Base-by-base conservation (phyloP, 2,888 invertebrate species). In the Augochlorella aurata region DNA sequence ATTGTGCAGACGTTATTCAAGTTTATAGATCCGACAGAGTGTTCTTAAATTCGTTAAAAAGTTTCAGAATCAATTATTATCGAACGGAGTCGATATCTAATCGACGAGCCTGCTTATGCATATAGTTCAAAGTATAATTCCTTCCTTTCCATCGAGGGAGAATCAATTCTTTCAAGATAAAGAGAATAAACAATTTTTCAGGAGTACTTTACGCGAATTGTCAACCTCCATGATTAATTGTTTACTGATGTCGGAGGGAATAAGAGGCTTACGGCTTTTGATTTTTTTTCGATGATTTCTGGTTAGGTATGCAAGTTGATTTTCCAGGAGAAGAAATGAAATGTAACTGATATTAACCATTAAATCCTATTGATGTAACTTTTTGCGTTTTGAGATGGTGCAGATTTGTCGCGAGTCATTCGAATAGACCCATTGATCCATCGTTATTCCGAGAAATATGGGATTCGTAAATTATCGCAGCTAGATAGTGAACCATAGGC, bases 401-500 rank as follows among this genome's bases (percentile, higher is more conserved):
- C 38, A 38, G 16, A 7, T 50, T 18, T 50, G 29, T 63, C 24
- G 10, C 14, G 8, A 67, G 12, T 21, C 44, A 2, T n/a, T 16
- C 50, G 10, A 50, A 77, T 65, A 69, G 77, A 58, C 70, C 71
- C 74, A 58, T 68, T 68, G 50, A 67, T 75, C 73, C 52, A 16
- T 8, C 66, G 24, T 87, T 86, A 85, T 87, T 77, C 38, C 49
- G 38, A n/a, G 38, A 79, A 83, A 76, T 71, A 65, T 77, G 21
- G 77, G 75, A 81, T 83, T 74, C 79, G 65, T 81, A 54, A 81
- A 85, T 87, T 88, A 88, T 88, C 88, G n/a, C 79, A 2, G 3
- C 67, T 79, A 87, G 85, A 88, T 87, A 69, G 72, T 83, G 88
- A 84, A 88, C 88, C 84, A 85, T 83, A 87, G 80, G 87, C 85